Evolutionary conservation across 2,888 invertebrate genomes (phyloP).

Genomic region (Mimachlamys varia): DNA sequence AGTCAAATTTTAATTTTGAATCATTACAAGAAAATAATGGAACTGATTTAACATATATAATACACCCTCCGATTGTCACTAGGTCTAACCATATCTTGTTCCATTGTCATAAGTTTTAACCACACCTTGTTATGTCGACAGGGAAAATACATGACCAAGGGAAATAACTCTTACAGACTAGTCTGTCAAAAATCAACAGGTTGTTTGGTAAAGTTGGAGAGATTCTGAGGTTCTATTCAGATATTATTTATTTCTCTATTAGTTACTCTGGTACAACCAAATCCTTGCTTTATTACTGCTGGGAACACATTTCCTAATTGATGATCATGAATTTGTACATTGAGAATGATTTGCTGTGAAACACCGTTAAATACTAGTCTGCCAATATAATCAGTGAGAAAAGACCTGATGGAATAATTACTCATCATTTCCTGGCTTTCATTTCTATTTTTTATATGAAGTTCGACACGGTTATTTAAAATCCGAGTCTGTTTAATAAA

Average conservation of each 20-base stretch:
- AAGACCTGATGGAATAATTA: slow-evolving; percentile 7
- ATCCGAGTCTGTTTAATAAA: slow-evolving; percentile 23
- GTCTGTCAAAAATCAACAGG: neutral
- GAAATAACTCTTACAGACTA: neutral
- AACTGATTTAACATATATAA: no score
- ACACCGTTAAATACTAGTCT: neutral
- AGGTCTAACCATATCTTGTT: no score
- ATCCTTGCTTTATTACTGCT: neutral
- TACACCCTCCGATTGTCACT: no score
- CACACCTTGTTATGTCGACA: no score
- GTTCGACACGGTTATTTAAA: slow-evolving; percentile 28
- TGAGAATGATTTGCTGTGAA: neutral
- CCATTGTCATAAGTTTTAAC: no score
- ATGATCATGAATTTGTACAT: neutral
- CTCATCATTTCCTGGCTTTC: slow-evolving; percentile 31
- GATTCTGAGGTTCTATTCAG: no score
- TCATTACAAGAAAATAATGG: no score
- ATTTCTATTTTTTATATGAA: neutral
- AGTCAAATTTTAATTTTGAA: no score
- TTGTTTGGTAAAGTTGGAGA: neutral
- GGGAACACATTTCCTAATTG: neutral
- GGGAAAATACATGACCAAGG: neutral
- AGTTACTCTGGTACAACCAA: no score
- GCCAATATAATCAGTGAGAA: neutral
- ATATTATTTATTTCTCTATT: no score